phyloP scores from a whole-genome alignment of 2,113 vertebrate genomes.

The Microcebus jonahi region DNA sequence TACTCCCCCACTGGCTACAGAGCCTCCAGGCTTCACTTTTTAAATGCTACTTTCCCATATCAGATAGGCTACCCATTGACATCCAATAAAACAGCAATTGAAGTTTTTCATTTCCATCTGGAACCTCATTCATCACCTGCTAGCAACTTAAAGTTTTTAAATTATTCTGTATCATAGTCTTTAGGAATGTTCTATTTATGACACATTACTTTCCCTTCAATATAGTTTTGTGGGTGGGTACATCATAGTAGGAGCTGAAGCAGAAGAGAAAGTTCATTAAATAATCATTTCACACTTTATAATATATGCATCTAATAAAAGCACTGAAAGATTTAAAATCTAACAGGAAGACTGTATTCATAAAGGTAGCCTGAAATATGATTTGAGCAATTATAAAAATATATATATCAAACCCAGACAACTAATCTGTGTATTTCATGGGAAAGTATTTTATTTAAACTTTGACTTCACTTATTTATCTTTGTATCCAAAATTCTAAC shows the following conservation, averaged over 20 bases:
- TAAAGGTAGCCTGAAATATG: slow-evolving; percentile 57
- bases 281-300: slow-evolving; percentile 70
- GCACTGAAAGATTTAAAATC: slow-evolving; percentile 64
- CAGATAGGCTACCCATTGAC: neutral
- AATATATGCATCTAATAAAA: slow-evolving; percentile 69
- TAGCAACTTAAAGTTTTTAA: slow-evolving; percentile 40
- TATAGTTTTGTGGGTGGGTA: slow-evolving; percentile 53
- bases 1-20: rapidly evolving
- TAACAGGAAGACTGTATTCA: slow-evolving; percentile 40
- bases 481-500: neutral
- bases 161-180: neutral
- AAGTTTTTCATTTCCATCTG: neutral
- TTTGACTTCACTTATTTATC: neutral
- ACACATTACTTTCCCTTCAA: neutral
- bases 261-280: slow-evolving; percentile 70
- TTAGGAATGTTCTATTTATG: slow-evolving; percentile 56
- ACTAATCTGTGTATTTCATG: slow-evolving; percentile 13
- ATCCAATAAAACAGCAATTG: neutral
- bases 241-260: slow-evolving; percentile 44
- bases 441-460: slow-evolving; percentile 23
- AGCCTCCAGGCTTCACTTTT: neutral
- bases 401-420: slow-evolving; percentile 57
- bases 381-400: slow-evolving; percentile 64
- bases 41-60: rapidly evolving
- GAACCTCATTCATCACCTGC: neutral